phyloP scores from a whole-genome alignment of 2,888 invertebrate species.

The Halocaridina rubra region DNA sequence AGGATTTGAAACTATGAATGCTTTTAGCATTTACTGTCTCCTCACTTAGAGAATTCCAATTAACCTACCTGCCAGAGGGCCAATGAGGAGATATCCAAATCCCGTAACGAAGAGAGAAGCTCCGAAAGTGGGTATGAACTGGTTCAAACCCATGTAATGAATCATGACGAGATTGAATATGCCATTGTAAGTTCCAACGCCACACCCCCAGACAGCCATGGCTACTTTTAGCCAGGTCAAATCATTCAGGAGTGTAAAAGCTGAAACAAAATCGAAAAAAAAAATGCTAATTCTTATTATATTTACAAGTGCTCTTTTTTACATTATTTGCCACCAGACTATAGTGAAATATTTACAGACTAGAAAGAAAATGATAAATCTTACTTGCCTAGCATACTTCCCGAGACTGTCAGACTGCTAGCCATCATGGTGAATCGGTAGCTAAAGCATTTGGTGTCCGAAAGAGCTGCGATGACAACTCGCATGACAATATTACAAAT shows the following conservation, averaged over 20 bases:
- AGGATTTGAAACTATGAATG: no score
- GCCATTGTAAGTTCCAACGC: constrained; percentile 5
- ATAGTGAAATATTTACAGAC: no score
- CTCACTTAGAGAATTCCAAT: no score
- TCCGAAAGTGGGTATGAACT: background rate
- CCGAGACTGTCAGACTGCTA: background rate
- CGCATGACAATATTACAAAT: constrained; percentile 35
- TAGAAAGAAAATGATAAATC: no score
- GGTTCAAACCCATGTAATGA: constrained; percentile 8
- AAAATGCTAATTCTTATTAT: no score
- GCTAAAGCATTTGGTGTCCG: constrained; percentile 26
- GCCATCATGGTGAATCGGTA: constrained; percentile 25
- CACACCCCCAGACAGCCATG: background rate
- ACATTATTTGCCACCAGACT: no score
- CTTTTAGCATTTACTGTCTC: no score
- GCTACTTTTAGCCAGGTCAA: background rate
- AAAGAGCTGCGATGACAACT: constrained; percentile 1
- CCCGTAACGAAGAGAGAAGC: constrained; percentile 2
- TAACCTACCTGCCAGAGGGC: constrained; percentile 8
- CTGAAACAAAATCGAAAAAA: background rate
- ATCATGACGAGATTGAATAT: constrained; percentile 5
- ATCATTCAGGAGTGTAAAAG: background rate
- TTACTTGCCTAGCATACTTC: background rate
- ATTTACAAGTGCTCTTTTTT: no score
- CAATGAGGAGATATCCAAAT: background rate